A percentile compares a stretch with the other conserved stretches of the same genome.
These are phyloP conservation scores for Ditula angustiorana DNA, from an alignment of 2,888 invertebrate genomes.

Conservation along the genomic window DNA sequence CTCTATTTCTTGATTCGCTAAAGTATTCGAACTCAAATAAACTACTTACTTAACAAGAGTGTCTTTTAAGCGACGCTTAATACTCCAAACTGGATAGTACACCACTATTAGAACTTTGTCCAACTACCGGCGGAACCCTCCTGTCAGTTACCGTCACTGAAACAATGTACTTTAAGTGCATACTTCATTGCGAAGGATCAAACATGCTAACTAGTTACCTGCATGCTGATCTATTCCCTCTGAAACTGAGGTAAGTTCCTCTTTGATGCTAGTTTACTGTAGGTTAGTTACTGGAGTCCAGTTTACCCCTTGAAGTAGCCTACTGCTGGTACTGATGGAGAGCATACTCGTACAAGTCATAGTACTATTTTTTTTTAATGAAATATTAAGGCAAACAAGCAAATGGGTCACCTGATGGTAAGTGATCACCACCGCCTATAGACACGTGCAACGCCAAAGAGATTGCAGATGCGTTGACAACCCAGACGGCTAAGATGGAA, in stretches of 20 bases:
- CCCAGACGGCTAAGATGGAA: no score
- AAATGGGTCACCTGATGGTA: no score
- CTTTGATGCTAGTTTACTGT: slow-evolving; percentile 52
- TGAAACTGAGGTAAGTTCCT: slow-evolving; percentile 60
- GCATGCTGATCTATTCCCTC: slow-evolving; percentile 59
- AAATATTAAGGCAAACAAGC: no score
- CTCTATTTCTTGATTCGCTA: no score
- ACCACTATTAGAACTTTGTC: background rate
- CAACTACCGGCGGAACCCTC: no score
- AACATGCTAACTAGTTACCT: slow-evolving; percentile 59
- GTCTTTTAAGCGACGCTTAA: background rate
- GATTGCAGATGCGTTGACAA: no score
- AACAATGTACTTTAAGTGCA: slow-evolving; percentile 45
- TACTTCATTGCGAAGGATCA: slow-evolving; percentile 61
- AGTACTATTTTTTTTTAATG: no score
- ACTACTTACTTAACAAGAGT: background rate
- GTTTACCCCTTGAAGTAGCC: slow-evolving; percentile 24
- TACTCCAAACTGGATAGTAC: background rate
- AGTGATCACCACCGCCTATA: no score
- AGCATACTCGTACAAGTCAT: no score
- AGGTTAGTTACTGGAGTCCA: slow-evolving; percentile 36
- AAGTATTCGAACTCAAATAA: no score
- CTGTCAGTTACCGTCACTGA: background rate
- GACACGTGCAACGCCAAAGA: no score
- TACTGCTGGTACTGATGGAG: no score